Conservation (phyloP, 64 coral and sea anemone genomes). For the Montipora efflorescens region DNA sequence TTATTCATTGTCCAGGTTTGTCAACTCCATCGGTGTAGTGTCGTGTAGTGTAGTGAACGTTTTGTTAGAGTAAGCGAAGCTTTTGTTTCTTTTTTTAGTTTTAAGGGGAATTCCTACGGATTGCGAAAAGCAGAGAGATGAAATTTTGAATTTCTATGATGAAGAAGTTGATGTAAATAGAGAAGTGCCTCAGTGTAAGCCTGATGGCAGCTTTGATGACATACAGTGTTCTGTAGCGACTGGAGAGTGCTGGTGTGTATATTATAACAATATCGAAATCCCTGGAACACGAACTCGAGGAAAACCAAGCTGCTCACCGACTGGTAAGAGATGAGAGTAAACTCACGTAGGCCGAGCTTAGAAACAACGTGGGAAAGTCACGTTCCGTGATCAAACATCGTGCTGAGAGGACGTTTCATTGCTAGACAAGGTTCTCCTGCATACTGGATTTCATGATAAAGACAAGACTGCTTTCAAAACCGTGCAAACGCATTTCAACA, state of each 20-base stretch:
- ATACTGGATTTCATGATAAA: too few relatives aligned
- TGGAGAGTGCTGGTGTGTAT: constrained; percentile 92
- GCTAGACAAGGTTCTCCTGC: too few relatives aligned
- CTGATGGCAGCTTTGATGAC: constrained; percentile 77
- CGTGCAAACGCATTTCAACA: too few relatives aligned
- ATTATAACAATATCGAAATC: constrained; percentile 68
- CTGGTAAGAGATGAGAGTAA: constrained; percentile 26
- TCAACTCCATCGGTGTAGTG: too few relatives aligned
- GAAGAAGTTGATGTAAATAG: constrained; percentile 44
- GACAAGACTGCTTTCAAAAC: too few relatives aligned
- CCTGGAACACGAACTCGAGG: constrained; percentile 57
- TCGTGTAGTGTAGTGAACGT: too few relatives aligned
- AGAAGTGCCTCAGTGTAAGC: constrained; percentile 75
- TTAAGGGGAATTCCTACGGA: constrained; percentile 50
- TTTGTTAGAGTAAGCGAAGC: too few relatives aligned
- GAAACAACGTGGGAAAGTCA: too few relatives aligned
- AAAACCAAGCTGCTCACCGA: constrained; percentile 79
- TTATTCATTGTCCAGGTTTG: too few relatives aligned
- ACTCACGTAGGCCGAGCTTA: not conserved
- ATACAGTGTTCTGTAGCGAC: constrained; percentile 75
- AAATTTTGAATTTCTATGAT: constrained; percentile 61
- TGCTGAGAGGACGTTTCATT: too few relatives aligned
- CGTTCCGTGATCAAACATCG: too few relatives aligned
- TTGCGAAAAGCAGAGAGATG: constrained; percentile 72
- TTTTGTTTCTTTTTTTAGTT: constrained; percentile 6